Evolutionary conservation across 1,140 invertebrate species (phyloP).

Genomic region (Euura saliciscinereae): DNA sequence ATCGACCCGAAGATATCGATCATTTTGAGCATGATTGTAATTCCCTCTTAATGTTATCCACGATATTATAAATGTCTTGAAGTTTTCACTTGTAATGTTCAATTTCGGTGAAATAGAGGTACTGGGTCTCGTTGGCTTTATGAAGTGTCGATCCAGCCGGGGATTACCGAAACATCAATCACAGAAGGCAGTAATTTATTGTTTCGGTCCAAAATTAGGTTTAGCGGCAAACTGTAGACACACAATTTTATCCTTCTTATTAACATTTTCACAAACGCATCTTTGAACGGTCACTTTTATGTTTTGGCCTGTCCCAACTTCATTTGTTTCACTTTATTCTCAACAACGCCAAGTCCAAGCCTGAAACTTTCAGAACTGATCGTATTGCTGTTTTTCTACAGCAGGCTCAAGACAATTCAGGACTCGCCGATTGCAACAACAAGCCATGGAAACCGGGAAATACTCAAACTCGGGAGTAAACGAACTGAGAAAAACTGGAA

Average conservation of each 20-base stretch:
- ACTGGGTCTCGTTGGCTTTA: neutral
- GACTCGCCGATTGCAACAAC: neutral
- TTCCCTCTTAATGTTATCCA: slow-evolving; percentile 17
- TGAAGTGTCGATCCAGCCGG: slow-evolving; percentile 2
- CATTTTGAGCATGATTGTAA: slow-evolving; percentile 58
- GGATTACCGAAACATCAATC: neutral
- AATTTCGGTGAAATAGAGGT: neutral
- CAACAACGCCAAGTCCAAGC: too few relatives aligned
- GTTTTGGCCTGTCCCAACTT: neutral
- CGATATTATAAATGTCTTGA: neutral
- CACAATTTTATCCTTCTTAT: slow-evolving; percentile 7
- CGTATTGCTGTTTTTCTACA: neutral
- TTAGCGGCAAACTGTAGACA: neutral
- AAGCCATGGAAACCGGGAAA: neutral
- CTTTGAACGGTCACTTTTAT: neutral
- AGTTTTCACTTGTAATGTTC: neutral
- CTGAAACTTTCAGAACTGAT: too few relatives aligned
- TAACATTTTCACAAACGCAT: slow-evolving; percentile 7
- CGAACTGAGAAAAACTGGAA: neutral
- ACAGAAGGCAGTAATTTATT: neutral
- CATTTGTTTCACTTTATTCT: too few relatives aligned
- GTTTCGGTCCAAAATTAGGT: neutral
- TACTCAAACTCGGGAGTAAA: neutral
- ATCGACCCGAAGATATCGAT: slow-evolving; percentile 57
- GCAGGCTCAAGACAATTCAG: neutral